Percentiles rank a stretch among this genome's conserved stretches.
These are phyloP conservation scores for Tridacna crocea DNA, from an alignment of 2,888 invertebrate species.

Conservation along the genomic window DNA sequence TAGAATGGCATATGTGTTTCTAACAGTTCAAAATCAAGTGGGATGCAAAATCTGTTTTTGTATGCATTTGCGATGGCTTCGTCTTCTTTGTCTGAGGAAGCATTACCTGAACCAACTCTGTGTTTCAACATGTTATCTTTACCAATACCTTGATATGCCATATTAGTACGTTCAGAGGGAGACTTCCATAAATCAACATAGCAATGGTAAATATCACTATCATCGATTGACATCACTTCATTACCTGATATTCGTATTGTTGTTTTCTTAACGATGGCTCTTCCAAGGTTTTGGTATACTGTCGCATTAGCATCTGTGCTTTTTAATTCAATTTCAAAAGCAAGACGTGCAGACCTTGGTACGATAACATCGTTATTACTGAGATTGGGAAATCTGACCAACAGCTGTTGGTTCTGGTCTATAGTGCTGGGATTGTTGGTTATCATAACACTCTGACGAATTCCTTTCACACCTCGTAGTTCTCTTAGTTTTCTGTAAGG, in stretches of 20 bases:
- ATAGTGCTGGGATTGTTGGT: constrained; percentile 61
- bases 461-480: no score
- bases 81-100: constrained; percentile 38
- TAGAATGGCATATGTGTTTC: no score
- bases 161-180: no score
- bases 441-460: constrained; percentile 47
- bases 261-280: constrained; percentile 57
- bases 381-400: constrained; percentile 60
- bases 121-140: no score
- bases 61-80: constrained; percentile 53
- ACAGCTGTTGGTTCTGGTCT: constrained; percentile 59
- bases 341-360: constrained; percentile 49
- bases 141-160: no score
- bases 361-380: constrained; percentile 53
- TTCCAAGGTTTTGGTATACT: constrained; percentile 52
- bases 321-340: constrained; percentile 51
- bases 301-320: constrained; percentile 49
- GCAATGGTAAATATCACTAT: constrained; percentile 53
- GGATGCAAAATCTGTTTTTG: constrained; percentile 51
- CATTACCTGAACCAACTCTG: constrained; percentile 49
- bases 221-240: constrained; percentile 57
- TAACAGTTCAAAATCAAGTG: constrained; percentile 47
- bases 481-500: no score
- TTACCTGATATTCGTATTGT: constrained; percentile 53
- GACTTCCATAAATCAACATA: constrained; percentile 48